Evolutionary conservation across 2,797 vertebrate genomes (phyloP), one percentile per base, ranked within the genome.

Genomic region (Nyctibius grandis): DNA sequence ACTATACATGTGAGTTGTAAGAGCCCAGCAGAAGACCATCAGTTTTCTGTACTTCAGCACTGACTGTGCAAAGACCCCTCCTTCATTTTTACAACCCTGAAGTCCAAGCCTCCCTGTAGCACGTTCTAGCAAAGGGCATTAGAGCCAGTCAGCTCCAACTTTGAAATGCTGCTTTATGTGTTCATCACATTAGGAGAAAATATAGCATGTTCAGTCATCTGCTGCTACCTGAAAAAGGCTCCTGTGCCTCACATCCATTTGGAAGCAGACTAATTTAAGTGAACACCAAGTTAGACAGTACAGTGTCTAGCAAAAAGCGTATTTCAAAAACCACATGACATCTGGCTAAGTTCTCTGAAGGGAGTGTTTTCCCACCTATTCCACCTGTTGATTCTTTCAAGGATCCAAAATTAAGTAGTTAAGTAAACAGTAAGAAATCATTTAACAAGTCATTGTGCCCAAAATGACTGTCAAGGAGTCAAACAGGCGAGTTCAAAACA

Each of bases 131-230:
- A 72, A 73, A 65, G 26, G 26, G 11, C 40, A 29, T 3, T 9
- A 61, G 15, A 73, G 15, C 21, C 29, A 76, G 78, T 21, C 53
- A 50, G 45, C 53, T 80, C 40, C 45, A 45, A 2, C 10, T 4
- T 4, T 5, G 50, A 82, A 56, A 67, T 7, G 16, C 8, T 47
- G 63, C 36, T 75, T 19, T 18, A 5, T 0, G 0, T 3, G 4
- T 48, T 60, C 12, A 45, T 26, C 33, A 12, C 9, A 10, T 31
- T 21, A 85, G 9, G 19, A 80, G 16, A 29, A 88, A 65, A 89
- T 3, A 31, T 1, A 50, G 18, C 38, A 16, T 1, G 3, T 31
- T 56, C 65, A 34, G 28, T 12, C 50, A 28, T 50, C 48, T 2
- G 0, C 50, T 70, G 57, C 36, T 70, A 40, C 50, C 54, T 47